Evolutionary conservation across 2,797 vertebrate genomes (phyloP).

Genomic region (Podarcis lilfordi): DNA sequence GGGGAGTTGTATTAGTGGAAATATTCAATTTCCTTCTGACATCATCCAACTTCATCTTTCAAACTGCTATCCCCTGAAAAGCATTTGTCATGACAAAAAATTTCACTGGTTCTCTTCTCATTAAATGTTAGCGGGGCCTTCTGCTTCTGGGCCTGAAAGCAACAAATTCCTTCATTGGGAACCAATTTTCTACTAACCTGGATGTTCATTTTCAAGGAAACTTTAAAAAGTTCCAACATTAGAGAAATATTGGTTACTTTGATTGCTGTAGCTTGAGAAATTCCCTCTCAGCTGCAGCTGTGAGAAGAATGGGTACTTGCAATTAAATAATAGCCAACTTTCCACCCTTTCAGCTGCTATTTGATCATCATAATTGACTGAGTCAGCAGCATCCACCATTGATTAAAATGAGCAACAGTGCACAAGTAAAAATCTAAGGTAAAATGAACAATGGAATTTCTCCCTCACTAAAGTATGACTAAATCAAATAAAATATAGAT

Average conservation of each 20-base stretch:
- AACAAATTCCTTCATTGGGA: slow-evolving; percentile 46
- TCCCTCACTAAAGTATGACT: slow-evolving; percentile 36
- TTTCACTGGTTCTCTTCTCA: slow-evolving; percentile 46
- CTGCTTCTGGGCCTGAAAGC: slow-evolving; percentile 52
- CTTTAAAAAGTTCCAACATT: not conserved
- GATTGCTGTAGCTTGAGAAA: not conserved
- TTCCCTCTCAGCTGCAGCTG: not conserved
- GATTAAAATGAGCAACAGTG: not conserved
- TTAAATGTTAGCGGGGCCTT: slow-evolving; percentile 62
- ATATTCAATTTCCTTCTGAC: no score
- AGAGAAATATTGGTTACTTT: not conserved
- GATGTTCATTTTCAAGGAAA: slow-evolving; percentile 40
- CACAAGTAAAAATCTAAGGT: slow-evolving; percentile 36
- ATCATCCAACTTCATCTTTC: no score
- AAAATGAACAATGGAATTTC: slow-evolving; percentile 30
- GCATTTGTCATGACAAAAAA: not conserved
- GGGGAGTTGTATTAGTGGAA: no score
- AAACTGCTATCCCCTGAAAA: no score
- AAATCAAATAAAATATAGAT: not conserved
- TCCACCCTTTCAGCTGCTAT: not conserved
- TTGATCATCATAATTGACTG: not conserved
- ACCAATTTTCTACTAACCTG: slow-evolving; percentile 57
- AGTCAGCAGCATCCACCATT: slow-evolving; percentile 10
- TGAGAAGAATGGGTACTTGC: not conserved
- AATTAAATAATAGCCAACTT: not conserved